Evolutionary conservation across 2,888 invertebrate genomes (phyloP), one percentile per base, ranked within the genome.

Genomic region (Odontothrips loti): DNA sequence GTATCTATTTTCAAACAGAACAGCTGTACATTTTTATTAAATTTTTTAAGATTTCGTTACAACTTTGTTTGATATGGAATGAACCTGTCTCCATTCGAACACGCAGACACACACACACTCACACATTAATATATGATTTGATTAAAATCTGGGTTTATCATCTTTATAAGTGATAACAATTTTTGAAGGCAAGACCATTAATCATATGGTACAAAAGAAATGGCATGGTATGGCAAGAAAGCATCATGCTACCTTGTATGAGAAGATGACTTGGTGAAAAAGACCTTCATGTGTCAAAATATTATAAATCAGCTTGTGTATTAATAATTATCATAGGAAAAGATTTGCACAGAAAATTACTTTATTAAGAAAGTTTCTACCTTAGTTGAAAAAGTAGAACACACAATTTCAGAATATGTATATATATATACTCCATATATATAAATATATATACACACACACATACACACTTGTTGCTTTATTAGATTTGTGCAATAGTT

Each of bases 251-350:
- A 75, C 68, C 68, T 75, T 75, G 68, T 75, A 75, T 75, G 68
- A 75, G 68, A 75, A 75, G 68, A 75, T 75, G 68, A 75, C 68
- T 75, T 75, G n/a, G 68, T 75, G 68, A 27, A 75, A 75, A 75
- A 27, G 68, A 75, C 68, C 27, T 75, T 75, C 68, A 27, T 75
- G 68, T 75, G 68, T 75, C 68, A 75, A 75, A 75, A 75, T 75
- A 75, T 75, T 75, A 75, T 75, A 75, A 75, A 75, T 75, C 68
- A 75, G 68, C 68, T 75, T 75, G 68, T 75, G 68, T 27, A 75
- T 75, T 75, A 75, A 75, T 75, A 75, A 75, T 75, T 75, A 75
- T 75, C 68, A 75, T 75, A 75, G 68, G 68, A 75, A 75, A 75
- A 75, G 68, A 75, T 75, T 75, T 75, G 68, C 68, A 27, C 68